Base-by-base conservation (phyloP, 2,113 vertebrate species). In the Zosterops lateralis region DNA sequence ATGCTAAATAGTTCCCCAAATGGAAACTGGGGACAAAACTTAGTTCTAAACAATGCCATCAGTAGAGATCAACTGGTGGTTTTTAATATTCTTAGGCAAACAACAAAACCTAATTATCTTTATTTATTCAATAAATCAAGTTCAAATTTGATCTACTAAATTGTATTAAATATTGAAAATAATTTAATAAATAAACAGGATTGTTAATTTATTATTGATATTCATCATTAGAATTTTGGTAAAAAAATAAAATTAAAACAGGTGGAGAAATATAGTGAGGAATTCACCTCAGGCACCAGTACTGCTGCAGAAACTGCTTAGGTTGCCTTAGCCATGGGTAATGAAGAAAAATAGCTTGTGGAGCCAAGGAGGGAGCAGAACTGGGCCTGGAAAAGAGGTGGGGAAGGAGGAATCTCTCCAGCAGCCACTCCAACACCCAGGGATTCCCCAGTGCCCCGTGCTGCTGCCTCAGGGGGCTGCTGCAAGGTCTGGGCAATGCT, bases 81-180 rank as follows among this genome's bases (percentile, higher is more conserved):
- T 96, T 96, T 95, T 94, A 94, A 98, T 56, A 77, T 94, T 93
- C 95, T 90, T 91, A 71, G 73, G 50, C 90, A 97, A 97, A 96
- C 76, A 94, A 50, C 44, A 87, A 78, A 91, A 92, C 68, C 57
- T 62, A 92, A 97, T 96, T 94, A 94, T 85, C 82, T 91, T 73
- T 96, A 89, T 92, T 89, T 96, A 94, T 94, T 96, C 93, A 79
- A 80, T 71, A 96, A 93, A 87, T 93, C 81, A 77, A 92, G 77
- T 96, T 95, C 86, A 95, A 95, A 97, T 97, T 97, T 93, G 91
- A 96, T 97, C 95, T 96, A 95, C 96, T 96, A 87, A 96, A 95
- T 97, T 95, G 64, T 96, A 96, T 97, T 97, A 98, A 97, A 97
- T 97, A 97, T 95, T 97, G 95, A 96, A 91, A 89, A 93, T 61